Base-by-base conservation (phyloP, 2,888 invertebrate genomes). In the Eurytoma californica region DNA sequence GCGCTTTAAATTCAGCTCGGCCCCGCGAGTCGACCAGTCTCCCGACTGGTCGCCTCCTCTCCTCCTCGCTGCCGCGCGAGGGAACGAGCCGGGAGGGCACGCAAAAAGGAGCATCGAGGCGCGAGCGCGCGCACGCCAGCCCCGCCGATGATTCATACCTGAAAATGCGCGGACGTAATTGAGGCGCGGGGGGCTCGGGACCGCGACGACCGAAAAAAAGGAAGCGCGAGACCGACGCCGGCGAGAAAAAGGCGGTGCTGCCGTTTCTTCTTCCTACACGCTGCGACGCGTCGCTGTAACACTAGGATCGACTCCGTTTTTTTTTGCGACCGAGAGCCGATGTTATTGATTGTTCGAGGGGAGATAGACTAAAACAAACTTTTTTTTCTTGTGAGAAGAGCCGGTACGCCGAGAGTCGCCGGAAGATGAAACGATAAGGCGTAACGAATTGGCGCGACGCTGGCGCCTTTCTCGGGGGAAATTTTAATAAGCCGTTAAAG, bases 1-100 rank as follows among this genome's bases (percentile, higher is more conserved):
- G 65, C 79, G 74, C 74, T 79, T 79, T 79, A 79, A 79, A 79
- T 79, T 79, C 79, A 75, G 66, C 49, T 53, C 49, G 70, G 53
- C 70, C 74, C 57, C 73, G 24, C 58, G 57, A 13, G 20, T 30
- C 78, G 63, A 68, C 73, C 63, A 63, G 73, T 78, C 55, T 49
- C 24, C 3, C 39, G 39, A 39, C 39, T 39, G 39, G 39, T 7
- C 39, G 39, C 20, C 47, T 30, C 39, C 49, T 58, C 65, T 60
- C 72, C 14, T 55, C 53, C 30, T 20, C 9, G 9, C 47, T 47
- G 61, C 57, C 47, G 49, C 18, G 28, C 30, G 65, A 55, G 55
- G 20, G 39, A 39, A 39, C 39, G 39, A 39, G 39, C 39, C 39
- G 28, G 18, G 49, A 53, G 30, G 18, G 70, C n/a, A n/a, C 12